Evolutionary conservation across 2,888 invertebrate genomes (phyloP).

Genomic region (Drosophila percnosoma): DNA sequence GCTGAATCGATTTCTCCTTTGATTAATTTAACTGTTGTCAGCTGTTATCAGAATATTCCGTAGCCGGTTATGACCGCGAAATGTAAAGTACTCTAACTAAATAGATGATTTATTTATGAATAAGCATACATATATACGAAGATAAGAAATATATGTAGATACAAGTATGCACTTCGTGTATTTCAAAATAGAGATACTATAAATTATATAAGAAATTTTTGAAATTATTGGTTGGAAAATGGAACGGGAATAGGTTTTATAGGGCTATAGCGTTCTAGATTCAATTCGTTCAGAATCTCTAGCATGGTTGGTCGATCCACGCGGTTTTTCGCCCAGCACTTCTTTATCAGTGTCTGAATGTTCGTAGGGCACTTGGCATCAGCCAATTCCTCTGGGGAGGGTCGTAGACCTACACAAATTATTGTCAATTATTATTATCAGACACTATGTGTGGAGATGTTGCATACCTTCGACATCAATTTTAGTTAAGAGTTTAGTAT

Average conservation of each 20-base stretch:
- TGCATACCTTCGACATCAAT: fast-evolving
- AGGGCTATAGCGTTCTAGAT: not conserved
- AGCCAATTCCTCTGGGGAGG: not conserved
- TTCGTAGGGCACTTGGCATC: not conserved
- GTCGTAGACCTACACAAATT: not conserved
- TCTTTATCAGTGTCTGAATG: not conserved
- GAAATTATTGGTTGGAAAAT: not conserved
- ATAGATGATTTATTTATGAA: not conserved
- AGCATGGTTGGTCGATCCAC: not conserved
- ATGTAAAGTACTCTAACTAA: too few relatives aligned
- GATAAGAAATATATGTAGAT: too few relatives aligned
- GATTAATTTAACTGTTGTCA: not conserved
- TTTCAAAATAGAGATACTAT: not conserved
- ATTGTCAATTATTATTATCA: not conserved
- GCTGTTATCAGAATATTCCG: not conserved
- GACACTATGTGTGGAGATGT: not conserved
- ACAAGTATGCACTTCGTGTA: too few relatives aligned
- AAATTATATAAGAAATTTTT: not conserved
- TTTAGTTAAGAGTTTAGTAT: fast-evolving
- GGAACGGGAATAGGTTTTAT: not conserved
- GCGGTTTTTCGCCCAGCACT: fast-evolving
- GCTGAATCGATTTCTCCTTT: too few relatives aligned
- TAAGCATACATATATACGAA: not conserved
- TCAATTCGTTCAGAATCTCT: not conserved
- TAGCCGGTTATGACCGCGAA: too few relatives aligned